Conservation (phyloP, 2,113 vertebrate species). For the Thunnus maccoyii region DNA sequence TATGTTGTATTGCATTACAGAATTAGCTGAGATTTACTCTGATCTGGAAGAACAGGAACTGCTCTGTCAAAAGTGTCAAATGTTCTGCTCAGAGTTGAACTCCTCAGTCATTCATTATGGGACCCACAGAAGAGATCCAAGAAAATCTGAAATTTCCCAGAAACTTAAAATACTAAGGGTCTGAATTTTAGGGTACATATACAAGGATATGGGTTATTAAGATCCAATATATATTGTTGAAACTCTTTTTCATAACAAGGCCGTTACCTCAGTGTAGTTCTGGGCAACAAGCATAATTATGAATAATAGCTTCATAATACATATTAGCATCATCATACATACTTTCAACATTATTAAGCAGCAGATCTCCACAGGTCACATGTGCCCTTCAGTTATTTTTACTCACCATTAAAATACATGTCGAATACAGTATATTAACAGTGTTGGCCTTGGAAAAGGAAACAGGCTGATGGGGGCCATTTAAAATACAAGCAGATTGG, state of each 20-base stretch:
- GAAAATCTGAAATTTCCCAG: constrained; percentile 21
- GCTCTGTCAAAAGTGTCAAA: constrained; percentile 58
- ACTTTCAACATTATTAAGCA: constrained; percentile 5
- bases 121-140: constrained; percentile 36
- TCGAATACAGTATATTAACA: constrained; percentile 25
- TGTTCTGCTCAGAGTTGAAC: constrained; percentile 29
- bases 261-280: constrained; percentile 5
- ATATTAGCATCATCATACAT: constrained; percentile 9
- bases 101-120: constrained; percentile 35
- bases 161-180: neutral
- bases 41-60: constrained; percentile 44
- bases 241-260: neutral
- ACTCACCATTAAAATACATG: constrained; percentile 32
- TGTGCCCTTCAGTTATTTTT: constrained; percentile 34
- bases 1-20: constrained; percentile 47
- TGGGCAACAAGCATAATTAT: neutral
- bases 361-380: constrained; percentile 11
- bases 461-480: constrained; percentile 31
- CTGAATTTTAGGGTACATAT: neutral
- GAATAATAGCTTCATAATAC: constrained; percentile 2
- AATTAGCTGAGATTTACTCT: constrained; percentile 50
- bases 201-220: neutral
- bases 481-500: constrained; percentile 36
- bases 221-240: neutral
- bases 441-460: constrained; percentile 40